Percentiles rank a stretch among this genome's conserved stretches.
Evolutionary conservation across 2,797 vertebrate species (phyloP).

Genomic region (Octomys mimax): DNA sequence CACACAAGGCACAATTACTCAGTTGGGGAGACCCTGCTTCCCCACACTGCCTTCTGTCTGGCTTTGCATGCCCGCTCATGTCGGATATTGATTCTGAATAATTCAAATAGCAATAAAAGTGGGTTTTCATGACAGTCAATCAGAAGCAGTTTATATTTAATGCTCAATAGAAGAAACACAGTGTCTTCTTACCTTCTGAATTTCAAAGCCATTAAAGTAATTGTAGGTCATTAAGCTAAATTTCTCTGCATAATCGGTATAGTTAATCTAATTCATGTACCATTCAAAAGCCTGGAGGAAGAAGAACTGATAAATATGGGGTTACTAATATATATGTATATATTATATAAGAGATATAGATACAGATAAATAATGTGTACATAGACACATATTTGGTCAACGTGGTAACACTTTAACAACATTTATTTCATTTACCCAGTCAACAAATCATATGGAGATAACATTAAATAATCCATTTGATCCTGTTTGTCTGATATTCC

Average conservation of each 20-base stretch:
- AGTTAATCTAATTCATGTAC: constrained; percentile 87
- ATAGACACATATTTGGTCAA: not conserved
- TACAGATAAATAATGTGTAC: not conserved
- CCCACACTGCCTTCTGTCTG: constrained; percentile 74
- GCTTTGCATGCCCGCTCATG: constrained; percentile 84
- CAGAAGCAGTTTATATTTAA: constrained; percentile 90
- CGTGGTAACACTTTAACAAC: not conserved
- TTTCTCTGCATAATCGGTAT: constrained; percentile 86
- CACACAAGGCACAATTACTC: constrained; percentile 83
- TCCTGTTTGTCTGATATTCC: not conserved
- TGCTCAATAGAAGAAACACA: constrained; percentile 88
- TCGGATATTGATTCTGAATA: constrained; percentile 91
- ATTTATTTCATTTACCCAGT: not conserved
- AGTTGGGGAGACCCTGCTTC: constrained; percentile 68
- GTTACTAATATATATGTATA: not conserved
- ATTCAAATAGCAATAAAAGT: constrained; percentile 90
- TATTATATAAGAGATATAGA: not conserved
- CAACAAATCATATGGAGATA: not conserved
- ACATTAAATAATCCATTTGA: constrained; percentile 55
- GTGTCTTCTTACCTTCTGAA: constrained; percentile 88
- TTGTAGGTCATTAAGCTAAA: constrained; percentile 88
- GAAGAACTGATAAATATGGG: constrained; percentile 61
- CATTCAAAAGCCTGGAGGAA: constrained; percentile 76
- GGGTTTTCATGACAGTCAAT: constrained; percentile 89
- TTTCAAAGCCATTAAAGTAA: constrained; percentile 89